Evolutionary conservation across 2,113 vertebrate genomes (phyloP), one percentile per base, ranked within the genome.

Genomic region (Gadus chalcogrammus): DNA sequence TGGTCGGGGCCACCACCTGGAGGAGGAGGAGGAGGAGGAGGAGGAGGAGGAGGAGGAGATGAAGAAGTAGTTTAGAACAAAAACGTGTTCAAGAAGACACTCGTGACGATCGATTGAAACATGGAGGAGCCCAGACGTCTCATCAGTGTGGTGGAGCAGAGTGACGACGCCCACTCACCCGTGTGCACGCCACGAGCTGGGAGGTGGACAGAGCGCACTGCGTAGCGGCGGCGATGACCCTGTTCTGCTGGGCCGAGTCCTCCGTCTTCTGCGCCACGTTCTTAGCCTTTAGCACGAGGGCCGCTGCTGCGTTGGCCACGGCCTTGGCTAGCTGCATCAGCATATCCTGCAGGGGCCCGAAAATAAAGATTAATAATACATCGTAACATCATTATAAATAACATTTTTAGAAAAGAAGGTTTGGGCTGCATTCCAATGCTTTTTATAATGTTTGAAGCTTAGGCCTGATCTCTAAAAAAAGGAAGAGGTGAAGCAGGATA

Each of bases 1-100:
- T 97, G 15, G 97, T 98, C 42, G 97, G 97, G 28, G 96, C 97
- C 72, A 98, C 97, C 67, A 99, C 97, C 97, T 99, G 64, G n/a
- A 48, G 42, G 42, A 48, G 42, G 42, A 48, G 9, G 42, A 48
- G 42, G 5, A 48, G 42, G 6, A 35, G 20, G 7, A 17, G 24
- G 4, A 16, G 16, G 15, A 66, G n/a, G 13, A 13, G 61, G n/a
- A 9, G 16, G 15, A 66, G n/a, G 13, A 13, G 61, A 22, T 9
- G 42, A 9, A 48, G 42, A 48, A 48, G 42, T 0, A 2, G 42
- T 48, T 48, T 48, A 48, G 9, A 48, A 48, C 9, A 48, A 9
- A 48, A 9, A 48, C 5, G 42, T 48, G 9, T 48, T 48, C 9
- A 48, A 48, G 9, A 1, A 48, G 42, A 35, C 31, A 35, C 31